A percentile compares a stretch with the other conserved stretches of the same genome.
Evolutionary conservation across 1,140 invertebrate species (phyloP).

Genomic region (Drosophila asahinai): DNA sequence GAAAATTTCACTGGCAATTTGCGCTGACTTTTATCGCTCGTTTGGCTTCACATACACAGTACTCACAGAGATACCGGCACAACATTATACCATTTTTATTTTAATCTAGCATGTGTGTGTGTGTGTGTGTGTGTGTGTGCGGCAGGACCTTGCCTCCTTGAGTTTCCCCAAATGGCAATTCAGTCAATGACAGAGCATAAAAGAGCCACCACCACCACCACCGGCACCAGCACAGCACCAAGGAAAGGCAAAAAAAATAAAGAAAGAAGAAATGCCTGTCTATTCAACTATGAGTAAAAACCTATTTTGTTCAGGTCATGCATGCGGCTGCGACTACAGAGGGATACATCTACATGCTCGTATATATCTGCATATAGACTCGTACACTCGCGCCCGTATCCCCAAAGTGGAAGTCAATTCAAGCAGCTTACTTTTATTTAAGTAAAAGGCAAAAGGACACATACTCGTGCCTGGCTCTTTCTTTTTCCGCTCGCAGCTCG

Average conservation of each 20-base stretch:
- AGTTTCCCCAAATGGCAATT: conserved; percentile 63
- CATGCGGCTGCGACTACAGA: conserved; percentile 37
- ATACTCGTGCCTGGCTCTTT: conserved; percentile 1
- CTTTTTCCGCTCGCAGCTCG: background rate
- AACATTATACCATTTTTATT: conserved; percentile 59
- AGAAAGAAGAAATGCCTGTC: conserved; percentile 53
- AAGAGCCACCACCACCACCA: conserved; percentile 22
- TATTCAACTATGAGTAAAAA: conserved; percentile 72
- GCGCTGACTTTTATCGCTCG: conserved; percentile 48
- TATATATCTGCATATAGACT: conserved; percentile 8
- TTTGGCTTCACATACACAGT: conserved; percentile 24
- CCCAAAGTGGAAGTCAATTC: conserved; percentile 71
- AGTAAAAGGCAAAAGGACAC: conserved; percentile 42
- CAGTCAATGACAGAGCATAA: conserved; percentile 74
- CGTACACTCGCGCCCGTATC: background rate
- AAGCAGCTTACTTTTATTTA: conserved; percentile 76
- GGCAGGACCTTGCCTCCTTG: conserved; percentile 22
- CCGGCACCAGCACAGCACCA: background rate
- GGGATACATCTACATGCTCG: conserved; percentile 8
- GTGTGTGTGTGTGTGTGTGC: conserved; percentile 1
- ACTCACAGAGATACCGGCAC: background rate
- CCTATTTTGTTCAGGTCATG: conserved; percentile 68
- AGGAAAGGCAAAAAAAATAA: background rate
- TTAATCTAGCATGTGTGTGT: conserved; percentile 37
- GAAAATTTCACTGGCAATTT: conserved; percentile 54